Evolutionary conservation across 2,888 invertebrate species (phyloP).

Genomic region (Apodemia zela): DNA sequence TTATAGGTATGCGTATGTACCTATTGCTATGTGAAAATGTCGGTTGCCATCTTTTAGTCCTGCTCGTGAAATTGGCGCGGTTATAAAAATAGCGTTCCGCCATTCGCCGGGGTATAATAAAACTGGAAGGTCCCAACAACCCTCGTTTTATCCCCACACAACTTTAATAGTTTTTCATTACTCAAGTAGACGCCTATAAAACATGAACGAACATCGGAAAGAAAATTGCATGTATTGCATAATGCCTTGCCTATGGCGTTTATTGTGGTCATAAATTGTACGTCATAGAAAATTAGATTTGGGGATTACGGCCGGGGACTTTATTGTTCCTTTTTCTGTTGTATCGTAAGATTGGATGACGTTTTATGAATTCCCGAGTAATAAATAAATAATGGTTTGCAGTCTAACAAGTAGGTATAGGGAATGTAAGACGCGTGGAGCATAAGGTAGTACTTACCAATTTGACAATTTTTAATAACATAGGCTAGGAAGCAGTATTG

Average conservation of each 20-base stretch:
- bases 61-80: slow-evolving; percentile 64
- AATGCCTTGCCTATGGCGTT: slow-evolving; percentile 53
- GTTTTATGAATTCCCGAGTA: background rate
- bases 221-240: slow-evolving; percentile 76
- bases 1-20: slow-evolving; percentile 3
- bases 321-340: slow-evolving; percentile 21
- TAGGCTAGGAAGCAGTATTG: too few relatives aligned
- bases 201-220: slow-evolving; percentile 63
- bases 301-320: slow-evolving; percentile 32
- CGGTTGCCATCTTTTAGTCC: slow-evolving; percentile 59
- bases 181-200: slow-evolving; percentile 76
- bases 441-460: too few relatives aligned
- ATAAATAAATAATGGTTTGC: background rate
- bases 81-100: slow-evolving; percentile 60
- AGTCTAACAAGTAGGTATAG: too few relatives aligned
- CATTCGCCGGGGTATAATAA: slow-evolving; percentile 65
- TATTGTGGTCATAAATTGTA: slow-evolving; percentile 55
- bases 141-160: slow-evolving; percentile 68
- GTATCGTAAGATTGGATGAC: slow-evolving; percentile 9
- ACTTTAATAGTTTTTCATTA: slow-evolving; percentile 79
- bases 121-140: slow-evolving; percentile 68
- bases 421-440: too few relatives aligned
- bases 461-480: too few relatives aligned
- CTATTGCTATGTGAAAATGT: slow-evolving; percentile 1
- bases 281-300: slow-evolving; percentile 55